Evolutionary conservation across 2,888 invertebrate species (phyloP), one percentile per base, ranked within the genome.

Genomic region (Perizoma flavofasciatum): DNA sequence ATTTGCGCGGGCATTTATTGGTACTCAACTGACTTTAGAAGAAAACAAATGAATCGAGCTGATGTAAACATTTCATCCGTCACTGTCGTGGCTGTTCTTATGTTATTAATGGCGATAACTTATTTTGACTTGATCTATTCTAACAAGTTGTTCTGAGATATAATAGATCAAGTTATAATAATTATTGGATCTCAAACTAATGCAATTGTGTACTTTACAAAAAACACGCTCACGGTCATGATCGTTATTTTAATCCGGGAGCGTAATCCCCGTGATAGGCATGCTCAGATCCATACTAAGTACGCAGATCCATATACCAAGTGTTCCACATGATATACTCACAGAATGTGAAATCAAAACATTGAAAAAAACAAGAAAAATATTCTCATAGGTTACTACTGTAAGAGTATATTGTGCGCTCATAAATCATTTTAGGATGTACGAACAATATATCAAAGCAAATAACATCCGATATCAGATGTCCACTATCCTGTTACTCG

Each of bases 371-470:
- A 7, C 4, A 11, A 10, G 22, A 22, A 44, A 44, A 34, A 39
- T 8, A 45, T 33, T 33, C 32, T 7, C n/a, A 34, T 54, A 45
- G 32, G 6, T 33, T 32, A 35, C 47, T n/a, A 43, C 43, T 57
- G 51, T 35, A n/a, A 8, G n/a, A 49, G 9, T 22, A 22, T 22
- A 43, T 39, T 49, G 54, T 50, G 48, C 53, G 34, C 40, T 59
- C 44, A 64, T 66, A 63, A 61, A 72, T 71, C 69, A 70, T 68
- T 65, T 65, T 46, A 55, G 62, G 62, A 58, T 63, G 60, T 59
- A 68, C 67, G 5, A 39, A 72, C 70, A 70, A 77, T 79, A 82
- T 76, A 80, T 82, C 81, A 79, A 70, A 61, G 63, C 61, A 72
- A 75, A 72, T 76, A 78, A 75, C 73, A 32, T 65, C 66, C 67